phyloP scores from a whole-genome alignment of 2,888 invertebrate genomes.

The Callinectes sapidus region DNA sequence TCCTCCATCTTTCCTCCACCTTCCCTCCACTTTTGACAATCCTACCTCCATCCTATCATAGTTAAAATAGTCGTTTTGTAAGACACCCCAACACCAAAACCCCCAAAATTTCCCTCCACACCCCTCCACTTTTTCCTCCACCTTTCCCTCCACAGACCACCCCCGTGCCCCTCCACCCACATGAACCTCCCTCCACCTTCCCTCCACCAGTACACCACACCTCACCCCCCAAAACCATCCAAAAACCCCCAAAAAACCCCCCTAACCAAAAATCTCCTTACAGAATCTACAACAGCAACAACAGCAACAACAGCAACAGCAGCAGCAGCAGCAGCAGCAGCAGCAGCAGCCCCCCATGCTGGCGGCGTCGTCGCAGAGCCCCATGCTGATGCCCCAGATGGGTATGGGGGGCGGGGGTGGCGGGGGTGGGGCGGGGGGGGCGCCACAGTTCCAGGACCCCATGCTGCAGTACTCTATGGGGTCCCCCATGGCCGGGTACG shows the following conservation, averaged over 20 bases:
- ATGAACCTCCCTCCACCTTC: neutral
- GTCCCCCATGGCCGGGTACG: no score
- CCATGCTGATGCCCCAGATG: neutral
- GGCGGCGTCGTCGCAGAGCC: neutral
- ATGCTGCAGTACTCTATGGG: neutral
- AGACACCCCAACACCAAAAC: no score
- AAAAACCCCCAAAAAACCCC: neutral
- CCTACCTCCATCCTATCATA: neutral
- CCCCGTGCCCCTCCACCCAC: neutral
- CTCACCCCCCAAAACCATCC: neutral
- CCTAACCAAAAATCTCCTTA: neutral
- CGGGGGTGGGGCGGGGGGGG: neutral
- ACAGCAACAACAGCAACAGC: constrained; percentile 57
- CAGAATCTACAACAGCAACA: constrained; percentile 24
- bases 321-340: constrained; percentile 50
- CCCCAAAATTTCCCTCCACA: neutral
- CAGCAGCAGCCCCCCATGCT: neutral
- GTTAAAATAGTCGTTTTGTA: no score
- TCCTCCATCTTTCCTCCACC: neutral
- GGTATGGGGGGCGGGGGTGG: no score
- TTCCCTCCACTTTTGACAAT: neutral
- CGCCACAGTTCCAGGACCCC: neutral
- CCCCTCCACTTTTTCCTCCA: neutral
- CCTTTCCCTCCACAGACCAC: neutral
- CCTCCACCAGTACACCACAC: neutral